Evolutionary conservation across 2,113 vertebrate genomes (phyloP), one percentile per base, ranked within the genome.

Genomic region (Shinisaurus crocodilurus): DNA sequence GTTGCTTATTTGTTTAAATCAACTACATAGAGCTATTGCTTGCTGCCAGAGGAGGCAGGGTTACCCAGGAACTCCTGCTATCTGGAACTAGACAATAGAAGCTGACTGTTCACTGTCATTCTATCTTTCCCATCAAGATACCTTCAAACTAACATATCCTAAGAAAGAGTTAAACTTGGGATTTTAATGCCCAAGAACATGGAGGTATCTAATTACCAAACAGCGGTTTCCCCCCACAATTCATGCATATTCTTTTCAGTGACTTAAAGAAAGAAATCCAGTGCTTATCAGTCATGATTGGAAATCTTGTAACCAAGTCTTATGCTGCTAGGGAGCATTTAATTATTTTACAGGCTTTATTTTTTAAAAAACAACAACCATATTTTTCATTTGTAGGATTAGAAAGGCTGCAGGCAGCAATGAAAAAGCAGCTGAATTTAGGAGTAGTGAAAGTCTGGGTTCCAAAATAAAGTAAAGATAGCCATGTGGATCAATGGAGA

Each of bases 401-500:
- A 40, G 81, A 40, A 83, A 65, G 6, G n/a, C 65, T 23, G 60
- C 2, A 63, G 60, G 18, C n/a, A 43, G 8, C 57, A 57, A 37
- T 15, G 15, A 20, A 57, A 60, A 7, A 16, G 18, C 8, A 40
- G 54, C 37, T 83, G 34, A 82, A 83, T 18, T 81, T 48, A 5
- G 57, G 9, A 83, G 3, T 25, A 27, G n/a, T 40, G 37, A 83
- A 63, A 1, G 7, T 40, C 40, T 37, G 54, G 3, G 9, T 34
- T 63, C 0, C 50, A 87, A 43, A 80, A 82, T 63, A 89, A 87
- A 20, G 70, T 69, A 88, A 1, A n/a, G 65, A 16, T 20, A 34
- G 50, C 75, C 85, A 85, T 40, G 20, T n/a, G 16, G 50, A 60
- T 72, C 82, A 91, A 92, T 87, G 65, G 29, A 8, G 13, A 60